phyloP scores from a whole-genome alignment of 2,888 invertebrate genomes.

The Ophion slaviceki region DNA sequence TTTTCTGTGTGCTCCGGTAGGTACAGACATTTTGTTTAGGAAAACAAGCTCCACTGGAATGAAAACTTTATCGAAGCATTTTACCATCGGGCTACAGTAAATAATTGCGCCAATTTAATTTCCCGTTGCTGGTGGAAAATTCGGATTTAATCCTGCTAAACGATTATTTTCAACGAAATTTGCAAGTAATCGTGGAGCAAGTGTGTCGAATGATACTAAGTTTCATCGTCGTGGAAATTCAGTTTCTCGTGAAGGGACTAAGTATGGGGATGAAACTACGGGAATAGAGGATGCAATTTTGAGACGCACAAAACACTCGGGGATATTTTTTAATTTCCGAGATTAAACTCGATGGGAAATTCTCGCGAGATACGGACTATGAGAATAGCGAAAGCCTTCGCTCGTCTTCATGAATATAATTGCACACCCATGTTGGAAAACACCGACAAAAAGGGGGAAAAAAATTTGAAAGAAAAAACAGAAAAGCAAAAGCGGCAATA shows the following conservation, averaged over 20 bases:
- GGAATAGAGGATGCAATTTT: background rate
- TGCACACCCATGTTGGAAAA: slow-evolving; percentile 28
- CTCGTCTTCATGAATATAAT: slow-evolving; percentile 46
- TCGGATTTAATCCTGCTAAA: background rate
- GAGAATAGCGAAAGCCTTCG: background rate
- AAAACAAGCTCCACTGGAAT: background rate
- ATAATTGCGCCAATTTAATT: background rate
- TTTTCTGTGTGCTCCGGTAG: background rate
- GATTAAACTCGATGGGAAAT: background rate
- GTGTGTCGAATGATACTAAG: background rate
- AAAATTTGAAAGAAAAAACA: slow-evolving; percentile 25
- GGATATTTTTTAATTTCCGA: background rate
- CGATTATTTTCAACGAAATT: background rate
- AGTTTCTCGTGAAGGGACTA: background rate
- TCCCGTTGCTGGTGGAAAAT: background rate
- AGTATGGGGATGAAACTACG: background rate
- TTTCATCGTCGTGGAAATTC: background rate
- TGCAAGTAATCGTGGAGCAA: background rate
- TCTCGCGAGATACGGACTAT: background rate
- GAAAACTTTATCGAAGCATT: background rate
- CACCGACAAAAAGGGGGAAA: slow-evolving; percentile 7
- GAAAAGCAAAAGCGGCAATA: slow-evolving; percentile 17
- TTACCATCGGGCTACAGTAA: background rate
- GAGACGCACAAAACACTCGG: background rate
- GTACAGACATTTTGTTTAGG: background rate